These are phyloP conservation scores for Lutjanus erythropterus DNA, from an alignment of 2,113 vertebrate species.

Conservation along the genomic window DNA sequence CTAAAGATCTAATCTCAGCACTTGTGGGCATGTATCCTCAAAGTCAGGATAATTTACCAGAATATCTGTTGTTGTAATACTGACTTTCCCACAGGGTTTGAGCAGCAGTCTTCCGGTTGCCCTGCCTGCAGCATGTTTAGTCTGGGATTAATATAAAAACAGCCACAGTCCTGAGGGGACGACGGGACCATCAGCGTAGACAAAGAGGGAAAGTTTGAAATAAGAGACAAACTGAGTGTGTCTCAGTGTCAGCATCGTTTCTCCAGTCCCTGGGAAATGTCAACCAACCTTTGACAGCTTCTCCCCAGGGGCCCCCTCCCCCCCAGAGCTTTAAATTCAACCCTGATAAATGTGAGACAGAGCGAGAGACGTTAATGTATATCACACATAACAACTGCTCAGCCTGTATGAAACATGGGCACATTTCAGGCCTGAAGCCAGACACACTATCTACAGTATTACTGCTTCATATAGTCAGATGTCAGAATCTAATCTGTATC, in stretches of 20 bases:
- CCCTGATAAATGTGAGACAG: conserved; percentile 10
- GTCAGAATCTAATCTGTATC: neutral
- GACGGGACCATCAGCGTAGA: neutral
- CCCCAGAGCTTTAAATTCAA: conserved; percentile 8
- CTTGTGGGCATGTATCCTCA: neutral
- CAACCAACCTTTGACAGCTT: conserved; percentile 9
- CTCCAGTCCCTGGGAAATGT: conserved; percentile 24
- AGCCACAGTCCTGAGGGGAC: neutral
- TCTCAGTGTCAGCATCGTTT: conserved; percentile 5
- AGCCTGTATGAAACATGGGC: neutral
- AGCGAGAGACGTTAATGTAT: neutral
- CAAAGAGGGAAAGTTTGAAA: neutral
- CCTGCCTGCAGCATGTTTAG: conserved; percentile 6
- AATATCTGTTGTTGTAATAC: neutral
- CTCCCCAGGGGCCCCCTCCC: neutral
- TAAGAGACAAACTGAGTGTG: neutral
- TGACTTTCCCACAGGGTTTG: neutral
- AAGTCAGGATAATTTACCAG: neutral
- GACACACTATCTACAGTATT: neutral
- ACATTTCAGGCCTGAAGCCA: neutral
- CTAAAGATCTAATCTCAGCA: neutral
- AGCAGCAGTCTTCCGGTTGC: neutral
- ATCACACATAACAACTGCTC: neutral
- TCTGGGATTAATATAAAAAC: conserved; percentile 21
- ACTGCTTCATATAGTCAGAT: neutral